Evolutionary conservation across 2,113 vertebrate genomes (phyloP), one percentile per base, ranked within the genome.

Genomic region (Phaetusa simplex): DNA sequence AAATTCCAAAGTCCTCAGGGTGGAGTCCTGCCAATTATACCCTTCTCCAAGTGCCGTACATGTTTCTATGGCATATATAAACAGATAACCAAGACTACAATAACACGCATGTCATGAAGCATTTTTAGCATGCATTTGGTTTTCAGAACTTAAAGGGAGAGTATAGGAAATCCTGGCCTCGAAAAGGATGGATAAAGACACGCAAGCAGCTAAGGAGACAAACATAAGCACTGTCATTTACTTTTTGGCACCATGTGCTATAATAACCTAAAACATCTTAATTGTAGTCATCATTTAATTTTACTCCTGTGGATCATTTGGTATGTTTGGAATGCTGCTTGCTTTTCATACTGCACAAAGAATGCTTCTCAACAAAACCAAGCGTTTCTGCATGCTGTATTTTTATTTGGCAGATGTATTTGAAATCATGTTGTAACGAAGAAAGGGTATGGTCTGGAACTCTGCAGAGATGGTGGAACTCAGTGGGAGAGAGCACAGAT

Each of bases 211-310:
- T 47, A 45, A 67, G 36, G 55, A 88, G 66, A 66, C 64, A 92
- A 87, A 67, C 86, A 29, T 13, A 88, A 88, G 32, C 34, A 56
- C 82, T 92, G 87, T 85, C 87, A 84, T 95, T 96, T 92, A 62
- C 62, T 88, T 95, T 82, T 84, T 93, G 85, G 96, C 91, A 96
- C 84, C 56, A 38, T 0, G 62, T 96, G 92, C 96, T 97, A 90
- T 93, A 97, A 97, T 95, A 97, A 97, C 34, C 43, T 95, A 94
- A 95, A 92, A 56, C 93, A 95, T 93, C 73, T 97, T 97, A 96
- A 95, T 94, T 96, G 93, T 67, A 91, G 94, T 40, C 84, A 89
- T 95, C 45, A 93, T 95, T 97, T 95, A 93, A 96, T 95, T 96
- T 95, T 82, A 74, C 84, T 96, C 88, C 78, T 88, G 93, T 84